Evolutionary conservation across 2,888 invertebrate genomes (phyloP), one percentile per base, ranked within the genome.

Genomic region (Agrypnus murinus): DNA sequence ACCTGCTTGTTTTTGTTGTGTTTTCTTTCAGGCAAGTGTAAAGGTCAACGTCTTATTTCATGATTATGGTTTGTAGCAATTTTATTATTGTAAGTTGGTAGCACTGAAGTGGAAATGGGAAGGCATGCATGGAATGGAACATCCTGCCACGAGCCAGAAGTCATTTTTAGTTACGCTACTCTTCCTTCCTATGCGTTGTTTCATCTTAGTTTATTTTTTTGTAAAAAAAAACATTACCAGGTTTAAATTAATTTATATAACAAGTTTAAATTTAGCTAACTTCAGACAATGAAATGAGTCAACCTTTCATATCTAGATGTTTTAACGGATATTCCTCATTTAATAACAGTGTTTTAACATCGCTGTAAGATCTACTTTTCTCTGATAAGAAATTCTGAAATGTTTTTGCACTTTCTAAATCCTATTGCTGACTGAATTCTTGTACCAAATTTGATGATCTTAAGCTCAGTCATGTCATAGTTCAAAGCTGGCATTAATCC

Each of bases 111-210:
- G 63, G 48, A 63, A 63, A 63, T 48, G 48, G 50, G 38, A 50
- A 63, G 50, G 53, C 50, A 63, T 63, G 50, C 50, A 63, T 50
- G 25, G 25, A 48, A 17, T 19, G 38, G 63, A 63, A 63, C 63
- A 63, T 63, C 63, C 63, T 63, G 63, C 63, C 63, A 63, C 63
- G 63, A 63, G 63, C 63, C 63, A 63, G 50, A 50, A 63, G 63
- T 50, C 63, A 63, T 36, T 50, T 38, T 63, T 63, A 63, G 63
- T 63, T 38, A 50, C 50, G 63, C 63, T 31, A 63, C 34, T 32
- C 2, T 25, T 25, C 2, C 25, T 25, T 25, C 25, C 5, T 25
- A 25, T 5, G 25, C 3, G 32, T 55, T 40, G 12, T 6, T 15
- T 14, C 43, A n/a, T 43, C 15, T 43, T 43, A 10, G n/a, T 43